phyloP scores from a whole-genome alignment of 2,113 vertebrate species.

The Pipra filicauda region DNA sequence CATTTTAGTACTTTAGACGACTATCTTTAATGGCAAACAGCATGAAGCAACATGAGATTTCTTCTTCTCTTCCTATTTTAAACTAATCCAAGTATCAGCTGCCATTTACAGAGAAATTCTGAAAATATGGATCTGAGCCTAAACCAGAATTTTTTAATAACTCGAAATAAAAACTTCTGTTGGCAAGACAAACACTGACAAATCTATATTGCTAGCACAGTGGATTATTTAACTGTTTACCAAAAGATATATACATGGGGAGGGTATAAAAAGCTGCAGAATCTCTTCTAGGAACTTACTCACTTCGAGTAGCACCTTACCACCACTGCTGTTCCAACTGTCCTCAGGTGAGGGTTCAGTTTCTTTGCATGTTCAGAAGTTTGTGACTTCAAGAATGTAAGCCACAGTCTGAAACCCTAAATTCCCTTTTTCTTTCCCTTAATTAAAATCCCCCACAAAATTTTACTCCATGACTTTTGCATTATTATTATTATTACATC shows the following conservation, averaged over 20 bases:
- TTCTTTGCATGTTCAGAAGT: not conserved
- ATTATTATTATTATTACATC: not conserved
- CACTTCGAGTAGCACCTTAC: not conserved
- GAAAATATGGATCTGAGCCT: not conserved
- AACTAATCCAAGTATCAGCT: not conserved
- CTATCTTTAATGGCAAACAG: not conserved
- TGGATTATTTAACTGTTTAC: not conserved
- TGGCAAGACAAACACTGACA: not conserved
- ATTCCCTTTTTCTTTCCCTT: not conserved
- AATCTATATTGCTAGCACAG: not conserved
- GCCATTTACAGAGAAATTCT: not conserved
- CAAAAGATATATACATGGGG: not conserved
- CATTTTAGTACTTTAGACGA: not conserved
- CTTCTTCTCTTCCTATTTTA: not conserved
- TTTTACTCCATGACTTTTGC: not conserved
- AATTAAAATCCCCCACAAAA: not conserved
- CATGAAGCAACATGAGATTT: not conserved
- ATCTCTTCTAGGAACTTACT: not conserved
- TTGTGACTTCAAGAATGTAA: not conserved
- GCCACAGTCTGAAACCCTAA: not conserved
- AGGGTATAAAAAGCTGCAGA: not conserved
- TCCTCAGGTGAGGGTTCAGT: not conserved
- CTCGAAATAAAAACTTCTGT: not conserved
- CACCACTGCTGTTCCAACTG: fast-evolving
- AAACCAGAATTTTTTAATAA: not conserved